Evolutionary conservation across 2,113 vertebrate species (phyloP).

Genomic region (Pygoscelis adeliae): DNA sequence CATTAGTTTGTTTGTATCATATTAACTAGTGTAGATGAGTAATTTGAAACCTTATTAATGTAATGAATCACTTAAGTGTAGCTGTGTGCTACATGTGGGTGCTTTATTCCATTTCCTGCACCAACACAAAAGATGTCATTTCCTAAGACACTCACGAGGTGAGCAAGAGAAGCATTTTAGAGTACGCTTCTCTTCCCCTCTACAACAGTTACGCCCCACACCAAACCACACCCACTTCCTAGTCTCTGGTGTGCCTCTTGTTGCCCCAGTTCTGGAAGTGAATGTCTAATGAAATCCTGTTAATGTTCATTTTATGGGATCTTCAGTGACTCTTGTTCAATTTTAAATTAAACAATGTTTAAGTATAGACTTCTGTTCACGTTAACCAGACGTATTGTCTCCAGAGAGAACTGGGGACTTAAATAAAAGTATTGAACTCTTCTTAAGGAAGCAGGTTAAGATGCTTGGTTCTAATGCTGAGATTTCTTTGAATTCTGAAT

Average conservation of each 20-base stretch:
- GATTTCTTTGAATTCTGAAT: not conserved
- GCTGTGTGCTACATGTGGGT: not conserved
- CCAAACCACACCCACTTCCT: not conserved
- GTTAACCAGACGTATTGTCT: not conserved
- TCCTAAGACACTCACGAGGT: not conserved
- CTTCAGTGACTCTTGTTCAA: not conserved
- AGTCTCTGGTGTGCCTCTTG: not conserved
- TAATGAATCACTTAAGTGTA: not conserved
- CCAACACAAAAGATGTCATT: not conserved
- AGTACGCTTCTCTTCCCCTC: not conserved
- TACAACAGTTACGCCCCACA: not conserved
- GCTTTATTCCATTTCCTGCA: not conserved
- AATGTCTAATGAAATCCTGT: not conserved
- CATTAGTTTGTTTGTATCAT: not conserved
- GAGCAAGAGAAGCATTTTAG: not conserved
- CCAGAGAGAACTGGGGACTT: not conserved
- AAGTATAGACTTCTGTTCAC: rapidly evolving
- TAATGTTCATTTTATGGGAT: not conserved
- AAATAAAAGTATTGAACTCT: not conserved
- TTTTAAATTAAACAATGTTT: not conserved
- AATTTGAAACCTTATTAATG: not conserved
- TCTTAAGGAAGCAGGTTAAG: not conserved
- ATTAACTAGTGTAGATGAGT: not conserved
- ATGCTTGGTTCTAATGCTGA: not conserved
- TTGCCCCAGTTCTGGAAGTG: not conserved